phyloP scores from a whole-genome alignment of 2,888 invertebrate species.

The Rhopalosiphum nymphaeae region DNA sequence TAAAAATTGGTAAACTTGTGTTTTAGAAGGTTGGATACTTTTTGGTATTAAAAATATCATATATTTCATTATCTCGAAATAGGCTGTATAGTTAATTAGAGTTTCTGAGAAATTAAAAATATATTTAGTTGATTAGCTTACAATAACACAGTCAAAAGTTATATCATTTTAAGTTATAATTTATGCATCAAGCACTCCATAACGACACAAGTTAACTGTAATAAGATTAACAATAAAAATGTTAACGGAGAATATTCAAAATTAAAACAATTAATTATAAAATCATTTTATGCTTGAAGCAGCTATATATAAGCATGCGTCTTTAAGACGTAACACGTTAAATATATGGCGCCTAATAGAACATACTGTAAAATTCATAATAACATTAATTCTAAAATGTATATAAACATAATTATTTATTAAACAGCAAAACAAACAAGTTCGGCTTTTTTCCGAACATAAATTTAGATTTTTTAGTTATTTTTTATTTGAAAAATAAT shows the following conservation, averaged over 20 bases:
- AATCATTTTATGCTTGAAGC: not conserved
- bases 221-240: not conserved
- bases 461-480: not conserved
- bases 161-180: slow-evolving; percentile 4
- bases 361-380: not conserved
- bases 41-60: not conserved
- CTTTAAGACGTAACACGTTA: not conserved
- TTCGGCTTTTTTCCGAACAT: not conserved
- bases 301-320: not conserved
- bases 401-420: not conserved
- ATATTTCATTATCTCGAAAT: not conserved
- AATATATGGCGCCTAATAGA: not conserved
- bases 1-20: not conserved
- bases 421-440: not conserved
- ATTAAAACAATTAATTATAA: not conserved
- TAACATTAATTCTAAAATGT: not conserved
- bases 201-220: not conserved
- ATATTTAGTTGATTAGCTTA: not conserved
- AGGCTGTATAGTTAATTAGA: not conserved
- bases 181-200: not conserved
- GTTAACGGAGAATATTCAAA: not conserved
- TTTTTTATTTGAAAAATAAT: not conserved
- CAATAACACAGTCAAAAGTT: not conserved
- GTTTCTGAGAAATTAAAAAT: not conserved
- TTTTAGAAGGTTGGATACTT: not conserved